A percentile compares a stretch with the other conserved stretches of the same genome.
Conservation (phyloP, 2,888 invertebrate genomes). For the Belgica antarctica region DNA sequence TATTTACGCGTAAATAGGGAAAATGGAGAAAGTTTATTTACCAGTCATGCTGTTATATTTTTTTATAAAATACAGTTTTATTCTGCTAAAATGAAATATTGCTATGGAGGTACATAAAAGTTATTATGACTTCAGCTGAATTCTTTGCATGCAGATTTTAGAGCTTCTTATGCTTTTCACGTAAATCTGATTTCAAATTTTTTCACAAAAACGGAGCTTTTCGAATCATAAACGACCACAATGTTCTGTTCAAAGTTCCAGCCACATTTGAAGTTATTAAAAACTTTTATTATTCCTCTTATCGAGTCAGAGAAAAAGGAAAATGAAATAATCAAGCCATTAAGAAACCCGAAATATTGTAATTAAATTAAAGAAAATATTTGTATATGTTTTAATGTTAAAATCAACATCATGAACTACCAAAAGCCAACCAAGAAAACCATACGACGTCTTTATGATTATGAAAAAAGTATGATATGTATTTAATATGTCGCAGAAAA, state of each 20-base stretch:
- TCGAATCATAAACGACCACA: too few relatives aligned
- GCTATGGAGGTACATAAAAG: not conserved
- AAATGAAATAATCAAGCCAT: not conserved
- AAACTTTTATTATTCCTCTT: not conserved
- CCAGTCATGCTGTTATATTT: constrained; percentile 26
- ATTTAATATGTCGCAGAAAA: constrained; percentile 44
- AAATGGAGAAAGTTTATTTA: constrained; percentile 36
- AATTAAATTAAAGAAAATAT: constrained; percentile 40
- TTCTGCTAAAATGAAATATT: not conserved
- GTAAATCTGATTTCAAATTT: not conserved
- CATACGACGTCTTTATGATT: constrained; percentile 42
- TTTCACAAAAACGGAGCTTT: too few relatives aligned
- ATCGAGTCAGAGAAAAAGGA: not conserved
- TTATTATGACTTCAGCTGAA: not conserved
- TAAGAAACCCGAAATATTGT: constrained; percentile 30
- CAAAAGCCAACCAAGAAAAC: constrained; percentile 36
- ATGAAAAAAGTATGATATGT: constrained; percentile 28
- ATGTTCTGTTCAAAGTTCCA: not conserved
- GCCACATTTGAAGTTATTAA: not conserved
- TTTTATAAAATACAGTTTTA: constrained; percentile 37
- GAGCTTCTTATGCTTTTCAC: not conserved
- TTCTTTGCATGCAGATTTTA: not conserved
- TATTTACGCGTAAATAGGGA: constrained; percentile 14
- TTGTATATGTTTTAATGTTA: constrained; percentile 44
- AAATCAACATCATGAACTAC: constrained; percentile 24